phyloP scores from a whole-genome alignment of 2,113 vertebrate species.

The Heterochromis multidens region DNA sequence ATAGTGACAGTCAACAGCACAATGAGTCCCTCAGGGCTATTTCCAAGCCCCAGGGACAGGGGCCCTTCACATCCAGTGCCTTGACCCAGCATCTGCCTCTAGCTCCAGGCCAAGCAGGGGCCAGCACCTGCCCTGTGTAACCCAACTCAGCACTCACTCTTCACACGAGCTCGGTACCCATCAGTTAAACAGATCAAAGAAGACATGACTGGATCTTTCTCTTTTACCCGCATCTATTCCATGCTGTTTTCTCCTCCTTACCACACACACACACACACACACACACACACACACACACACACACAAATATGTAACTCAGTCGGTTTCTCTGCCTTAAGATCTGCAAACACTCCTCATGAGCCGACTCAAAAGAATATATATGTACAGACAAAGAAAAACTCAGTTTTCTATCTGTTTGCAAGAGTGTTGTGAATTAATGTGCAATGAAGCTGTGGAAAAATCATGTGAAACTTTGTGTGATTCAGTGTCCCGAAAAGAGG shows the following conservation, averaged over 20 bases:
- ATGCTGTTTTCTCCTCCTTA: conserved; percentile 11
- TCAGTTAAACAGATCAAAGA: conserved; percentile 2
- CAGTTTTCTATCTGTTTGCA: conserved; percentile 73
- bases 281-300: neutral
- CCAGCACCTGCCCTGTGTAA: conserved; percentile 66
- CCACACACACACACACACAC: neutral
- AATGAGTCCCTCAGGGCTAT: conserved; percentile 53
- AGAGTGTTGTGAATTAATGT: conserved; percentile 71
- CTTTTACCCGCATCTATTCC: neutral
- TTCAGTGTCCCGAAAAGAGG: conserved; percentile 53
- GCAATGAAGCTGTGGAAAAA: conserved; percentile 56
- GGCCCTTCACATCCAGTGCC: conserved; percentile 92
- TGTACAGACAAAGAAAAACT: conserved; percentile 50
- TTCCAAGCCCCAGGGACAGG: conserved; percentile 65
- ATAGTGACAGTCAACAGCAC: conserved; percentile 70
- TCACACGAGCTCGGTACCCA: conserved; percentile 34
- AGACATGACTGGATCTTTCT: neutral
- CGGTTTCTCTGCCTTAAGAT: conserved; percentile 76
- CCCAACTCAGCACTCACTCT: conserved; percentile 57
- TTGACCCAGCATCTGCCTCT: conserved; percentile 86
- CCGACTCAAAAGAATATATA: conserved; percentile 26
- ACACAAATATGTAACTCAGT: conserved; percentile 16
- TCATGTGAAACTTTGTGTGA: conserved; percentile 55
- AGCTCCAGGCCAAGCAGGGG: conserved; percentile 66
- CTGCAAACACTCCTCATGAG: conserved; percentile 43